Conservation (phyloP, 37 sponge, comb jelly and placozoan species). For the Agelas oroides region DNA sequence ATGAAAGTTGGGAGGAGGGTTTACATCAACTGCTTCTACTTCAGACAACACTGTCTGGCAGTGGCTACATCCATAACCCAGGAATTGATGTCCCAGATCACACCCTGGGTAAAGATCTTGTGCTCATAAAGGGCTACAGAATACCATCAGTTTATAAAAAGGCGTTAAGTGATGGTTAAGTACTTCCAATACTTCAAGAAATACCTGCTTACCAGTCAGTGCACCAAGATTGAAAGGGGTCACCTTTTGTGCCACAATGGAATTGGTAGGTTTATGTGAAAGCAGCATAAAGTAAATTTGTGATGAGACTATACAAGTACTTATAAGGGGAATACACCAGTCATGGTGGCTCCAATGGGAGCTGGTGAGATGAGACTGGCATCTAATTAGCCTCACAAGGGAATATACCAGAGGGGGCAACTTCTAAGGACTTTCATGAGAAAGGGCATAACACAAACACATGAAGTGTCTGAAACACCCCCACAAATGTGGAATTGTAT, state of each 20-base stretch:
- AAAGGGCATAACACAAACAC: too few relatives aligned
- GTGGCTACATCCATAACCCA: conserved; percentile 82
- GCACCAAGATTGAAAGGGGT: conserved; percentile 92
- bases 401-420: too few relatives aligned
- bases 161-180: too few relatives aligned
- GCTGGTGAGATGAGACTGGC: background rate
- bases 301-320: too few relatives aligned
- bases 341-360: too few relatives aligned
- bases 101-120: conserved; percentile 99
- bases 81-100: conserved; percentile 98
- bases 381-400: background rate
- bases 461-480: too few relatives aligned
- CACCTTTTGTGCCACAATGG: conserved; percentile 88
- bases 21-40: too few relatives aligned
- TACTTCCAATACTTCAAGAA: too few relatives aligned
- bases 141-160: too few relatives aligned
- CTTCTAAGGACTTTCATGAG: too few relatives aligned
- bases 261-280: conserved; percentile 95
- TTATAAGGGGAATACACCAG: too few relatives aligned
- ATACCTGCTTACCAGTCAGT: conserved; percentile 89
- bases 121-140: conserved; percentile 93
- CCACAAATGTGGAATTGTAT: too few relatives aligned
- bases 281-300: background rate
- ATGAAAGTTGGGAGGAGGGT: background rate
- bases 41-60: background rate